Evolutionary conservation across 1,140 invertebrate genomes (phyloP).

Genomic region (Drosophila fuyamai): DNA sequence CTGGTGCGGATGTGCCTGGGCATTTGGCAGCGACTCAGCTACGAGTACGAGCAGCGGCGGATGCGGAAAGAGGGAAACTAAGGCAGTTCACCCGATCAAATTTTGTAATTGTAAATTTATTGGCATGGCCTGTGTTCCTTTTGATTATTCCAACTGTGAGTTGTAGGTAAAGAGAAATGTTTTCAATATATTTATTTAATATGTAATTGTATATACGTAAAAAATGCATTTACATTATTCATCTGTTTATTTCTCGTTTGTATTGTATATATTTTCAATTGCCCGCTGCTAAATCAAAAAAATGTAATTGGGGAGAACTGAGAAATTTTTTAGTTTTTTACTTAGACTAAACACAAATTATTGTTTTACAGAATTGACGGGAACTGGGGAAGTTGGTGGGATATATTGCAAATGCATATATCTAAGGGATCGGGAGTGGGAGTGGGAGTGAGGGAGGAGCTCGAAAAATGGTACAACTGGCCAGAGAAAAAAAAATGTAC

Average conservation of each 20-base stretch:
- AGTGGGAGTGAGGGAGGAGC: neutral
- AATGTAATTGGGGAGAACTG: constrained; percentile 22
- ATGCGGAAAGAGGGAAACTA: constrained; percentile 8
- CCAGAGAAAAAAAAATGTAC: constrained; percentile 11
- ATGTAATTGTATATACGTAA: constrained; percentile 65
- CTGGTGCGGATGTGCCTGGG: constrained; percentile 93
- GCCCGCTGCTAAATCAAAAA: constrained; percentile 18
- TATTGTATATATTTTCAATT: constrained; percentile 31
- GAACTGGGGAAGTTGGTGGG: too few species aligned
- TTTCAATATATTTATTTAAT: constrained; percentile 71
- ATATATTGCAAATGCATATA: constrained; percentile 1
- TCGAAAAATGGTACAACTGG: neutral
- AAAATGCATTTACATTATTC: constrained; percentile 62
- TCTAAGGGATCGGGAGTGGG: neutral
- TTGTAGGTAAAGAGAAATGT: constrained; percentile 28
- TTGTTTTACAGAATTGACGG: constrained; percentile 40
- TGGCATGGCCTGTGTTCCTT: constrained; percentile 3
- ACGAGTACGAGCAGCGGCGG: constrained; percentile 85
- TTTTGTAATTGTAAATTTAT: neutral
- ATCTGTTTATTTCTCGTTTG: constrained; percentile 32
- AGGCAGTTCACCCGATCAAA: neutral
- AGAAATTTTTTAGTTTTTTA: constrained; percentile 12
- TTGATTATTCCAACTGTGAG: constrained; percentile 16
- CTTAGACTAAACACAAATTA: constrained; percentile 44
- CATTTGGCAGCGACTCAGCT: constrained; percentile 92